A percentile compares a stretch with the other conserved stretches of the same genome.
Conservation (phyloP, 2,888 invertebrate species). For the Macrophya annulata region DNA sequence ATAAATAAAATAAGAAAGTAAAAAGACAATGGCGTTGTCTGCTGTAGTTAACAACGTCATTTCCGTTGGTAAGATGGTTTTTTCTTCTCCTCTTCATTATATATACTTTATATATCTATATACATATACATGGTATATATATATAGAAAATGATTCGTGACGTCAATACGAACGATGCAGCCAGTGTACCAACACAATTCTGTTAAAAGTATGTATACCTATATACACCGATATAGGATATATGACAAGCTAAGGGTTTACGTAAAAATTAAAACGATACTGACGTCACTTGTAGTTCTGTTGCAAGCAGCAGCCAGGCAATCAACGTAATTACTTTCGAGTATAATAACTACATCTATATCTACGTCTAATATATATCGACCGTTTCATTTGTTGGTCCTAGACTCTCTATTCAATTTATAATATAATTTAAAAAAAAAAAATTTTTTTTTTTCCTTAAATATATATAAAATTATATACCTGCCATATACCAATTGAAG, state of each 20-base stretch:
- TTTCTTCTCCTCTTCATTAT: background rate
- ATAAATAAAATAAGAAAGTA: background rate
- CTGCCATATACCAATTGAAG: background rate
- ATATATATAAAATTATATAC: background rate
- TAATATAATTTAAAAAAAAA: background rate
- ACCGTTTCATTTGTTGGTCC: background rate
- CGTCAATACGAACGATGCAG: slow-evolving; percentile 21
- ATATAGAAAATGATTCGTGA: background rate
- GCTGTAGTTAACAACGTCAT: background rate
- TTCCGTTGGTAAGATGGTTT: slow-evolving; percentile 11
- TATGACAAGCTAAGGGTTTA: background rate
- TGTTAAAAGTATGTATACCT: background rate
- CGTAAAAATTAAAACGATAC: slow-evolving; percentile 4
- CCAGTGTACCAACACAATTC: background rate
- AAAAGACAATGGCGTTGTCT: background rate
- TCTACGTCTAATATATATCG: background rate
- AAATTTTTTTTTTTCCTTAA: no score
- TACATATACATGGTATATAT: background rate
- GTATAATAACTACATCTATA: background rate
- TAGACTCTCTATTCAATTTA: background rate
- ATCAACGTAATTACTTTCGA: slow-evolving; percentile 19
- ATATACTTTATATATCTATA: background rate
- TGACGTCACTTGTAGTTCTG: background rate
- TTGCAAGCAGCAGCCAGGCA: background rate
- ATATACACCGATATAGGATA: no score